Percentiles rank a stretch among this genome's conserved stretches.
Conservation (phyloP, 1,140 invertebrate species). For the Colletes latitarsis region DNA sequence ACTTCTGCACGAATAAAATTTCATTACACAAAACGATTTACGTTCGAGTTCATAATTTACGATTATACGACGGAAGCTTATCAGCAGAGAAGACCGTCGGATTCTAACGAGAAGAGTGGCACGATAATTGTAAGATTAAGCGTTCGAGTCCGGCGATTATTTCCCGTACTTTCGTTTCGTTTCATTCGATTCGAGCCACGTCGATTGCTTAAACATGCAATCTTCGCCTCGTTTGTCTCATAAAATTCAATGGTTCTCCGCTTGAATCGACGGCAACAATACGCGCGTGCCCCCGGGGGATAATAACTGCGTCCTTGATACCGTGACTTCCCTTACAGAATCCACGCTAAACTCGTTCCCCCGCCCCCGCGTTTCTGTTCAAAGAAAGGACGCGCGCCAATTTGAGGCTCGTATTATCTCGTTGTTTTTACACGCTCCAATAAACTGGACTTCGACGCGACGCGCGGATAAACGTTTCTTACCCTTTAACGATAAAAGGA, state of each 20-base stretch:
- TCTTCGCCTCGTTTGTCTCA: slow-evolving; percentile 61
- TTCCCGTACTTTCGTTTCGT: slow-evolving; percentile 13
- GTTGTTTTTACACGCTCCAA: slow-evolving; percentile 48
- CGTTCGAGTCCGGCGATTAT: slow-evolving; percentile 40
- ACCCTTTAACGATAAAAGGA: neutral
- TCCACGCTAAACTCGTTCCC: slow-evolving; percentile 57
- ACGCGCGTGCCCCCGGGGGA: slow-evolving; percentile 73
- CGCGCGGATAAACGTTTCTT: slow-evolving; percentile 24
- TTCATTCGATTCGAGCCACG: slow-evolving; percentile 44
- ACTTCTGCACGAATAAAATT: too few relatives aligned
- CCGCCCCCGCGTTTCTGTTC: slow-evolving; percentile 7
- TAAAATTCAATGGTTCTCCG: slow-evolving; percentile 65
- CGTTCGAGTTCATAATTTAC: neutral
- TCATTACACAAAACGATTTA: neutral
- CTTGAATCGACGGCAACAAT: slow-evolving; percentile 75
- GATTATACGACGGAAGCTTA: neutral
- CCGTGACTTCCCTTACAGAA: slow-evolving; percentile 57
- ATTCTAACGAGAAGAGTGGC: slow-evolving; percentile 1
- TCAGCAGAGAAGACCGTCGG: neutral
- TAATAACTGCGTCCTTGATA: slow-evolving; percentile 78
- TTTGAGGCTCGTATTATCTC: slow-evolving; percentile 58
- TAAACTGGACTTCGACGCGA: slow-evolving; percentile 16
- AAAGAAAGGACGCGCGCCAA: slow-evolving; percentile 61
- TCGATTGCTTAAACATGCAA: slow-evolving; percentile 47
- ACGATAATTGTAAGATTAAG: slow-evolving; percentile 43